phyloP scores from a whole-genome alignment of 2,113 vertebrate species.

The Alectura lathami region DNA sequence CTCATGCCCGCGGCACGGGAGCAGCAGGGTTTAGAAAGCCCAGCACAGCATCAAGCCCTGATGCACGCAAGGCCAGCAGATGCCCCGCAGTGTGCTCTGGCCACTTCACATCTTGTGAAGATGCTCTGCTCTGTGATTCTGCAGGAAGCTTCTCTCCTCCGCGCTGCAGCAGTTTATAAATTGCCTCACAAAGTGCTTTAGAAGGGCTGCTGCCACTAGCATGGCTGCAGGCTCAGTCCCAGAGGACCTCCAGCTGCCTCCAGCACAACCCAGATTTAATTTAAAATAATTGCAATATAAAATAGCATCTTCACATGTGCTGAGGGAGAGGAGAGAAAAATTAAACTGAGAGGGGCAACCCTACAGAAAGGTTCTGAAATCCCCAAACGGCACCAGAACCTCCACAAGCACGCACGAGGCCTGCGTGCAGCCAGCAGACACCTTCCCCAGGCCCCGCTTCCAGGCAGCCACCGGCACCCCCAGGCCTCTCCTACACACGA shows the following conservation, averaged over 20 bases:
- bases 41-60: not conserved
- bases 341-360: slow-evolving; percentile 69
- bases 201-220: slow-evolving; percentile 30
- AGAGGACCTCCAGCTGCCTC: slow-evolving; percentile 42
- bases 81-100: not conserved
- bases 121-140: not conserved
- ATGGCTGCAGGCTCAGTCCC: slow-evolving; percentile 41
- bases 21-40: not conserved
- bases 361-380: slow-evolving; percentile 45
- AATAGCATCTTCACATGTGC: slow-evolving; percentile 44
- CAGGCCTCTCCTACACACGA: fast-evolving
- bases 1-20: not conserved
- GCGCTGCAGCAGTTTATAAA: not conserved
- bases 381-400: slow-evolving; percentile 43
- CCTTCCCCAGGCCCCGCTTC: not conserved
- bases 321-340: slow-evolving; percentile 67
- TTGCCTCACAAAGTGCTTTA: not conserved
- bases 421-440: not conserved
- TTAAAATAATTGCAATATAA: slow-evolving; percentile 70
- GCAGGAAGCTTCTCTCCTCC: not conserved
- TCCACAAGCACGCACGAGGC: not conserved
- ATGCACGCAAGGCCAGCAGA: not conserved
- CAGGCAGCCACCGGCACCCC: not conserved
- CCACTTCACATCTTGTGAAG: not conserved
- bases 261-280: slow-evolving; percentile 68